A percentile compares a stretch with the other conserved stretches of the same genome.
These are phyloP conservation scores for Thryonomys swinderianus DNA, from an alignment of 2,113 vertebrate genomes.

Conservation along the genomic window DNA sequence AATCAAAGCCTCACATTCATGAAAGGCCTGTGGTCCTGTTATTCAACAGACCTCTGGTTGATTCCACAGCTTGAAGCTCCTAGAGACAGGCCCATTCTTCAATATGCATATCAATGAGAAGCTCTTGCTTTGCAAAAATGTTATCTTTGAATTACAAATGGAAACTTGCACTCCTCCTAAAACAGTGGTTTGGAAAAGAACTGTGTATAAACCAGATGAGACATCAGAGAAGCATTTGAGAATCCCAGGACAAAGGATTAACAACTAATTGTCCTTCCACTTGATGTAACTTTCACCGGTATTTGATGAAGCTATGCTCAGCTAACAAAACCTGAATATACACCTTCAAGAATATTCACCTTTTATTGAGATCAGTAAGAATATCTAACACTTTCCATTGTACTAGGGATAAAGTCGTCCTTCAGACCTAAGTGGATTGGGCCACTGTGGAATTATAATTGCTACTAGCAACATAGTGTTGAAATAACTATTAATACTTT, in stretches of 20 bases:
- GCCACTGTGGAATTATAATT: neutral
- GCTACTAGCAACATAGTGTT: neutral
- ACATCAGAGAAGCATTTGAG: neutral
- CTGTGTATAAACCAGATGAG: neutral
- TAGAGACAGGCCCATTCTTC: neutral
- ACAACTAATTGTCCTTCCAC: neutral
- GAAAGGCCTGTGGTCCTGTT: neutral
- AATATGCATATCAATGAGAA: constrained; percentile 34
- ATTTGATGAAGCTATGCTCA: neutral
- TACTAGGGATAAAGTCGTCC: neutral
- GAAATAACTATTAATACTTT: too few relatives aligned
- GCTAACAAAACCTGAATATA: neutral
- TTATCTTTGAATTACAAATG: constrained; percentile 54
- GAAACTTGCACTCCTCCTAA: neutral
- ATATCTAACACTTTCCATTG: neutral
- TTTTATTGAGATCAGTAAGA: neutral
- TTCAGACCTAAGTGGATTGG: neutral
- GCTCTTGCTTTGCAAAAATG: neutral
- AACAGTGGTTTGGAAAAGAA: neutral
- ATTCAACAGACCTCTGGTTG: neutral
- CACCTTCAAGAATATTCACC: neutral
- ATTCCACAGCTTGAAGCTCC: neutral
- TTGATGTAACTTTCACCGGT: neutral
- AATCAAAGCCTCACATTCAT: constrained; percentile 49
- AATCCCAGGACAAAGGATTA: neutral